A percentile compares a stretch with the other conserved stretches of the same genome.
Evolutionary conservation across 2,113 vertebrate genomes (phyloP).

Genomic region (Clarias gariepinus): DNA sequence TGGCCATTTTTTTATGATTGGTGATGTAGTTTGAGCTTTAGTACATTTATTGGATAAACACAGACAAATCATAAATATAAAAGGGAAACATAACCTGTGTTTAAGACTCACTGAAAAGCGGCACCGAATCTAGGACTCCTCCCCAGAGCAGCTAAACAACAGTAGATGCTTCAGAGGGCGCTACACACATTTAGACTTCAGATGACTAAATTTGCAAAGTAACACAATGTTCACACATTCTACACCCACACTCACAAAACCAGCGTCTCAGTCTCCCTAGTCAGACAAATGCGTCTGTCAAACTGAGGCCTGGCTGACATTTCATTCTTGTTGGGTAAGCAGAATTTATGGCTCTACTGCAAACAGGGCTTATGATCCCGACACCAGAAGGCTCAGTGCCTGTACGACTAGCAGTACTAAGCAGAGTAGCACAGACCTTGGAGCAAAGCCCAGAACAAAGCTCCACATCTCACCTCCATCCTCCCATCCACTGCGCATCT

Average conservation of each 20-base stretch:
- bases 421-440: conserved; percentile 49
- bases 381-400: conserved; percentile 51
- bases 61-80: neutral
- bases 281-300: conserved; percentile 48
- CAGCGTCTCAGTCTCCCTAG: conserved; percentile 19
- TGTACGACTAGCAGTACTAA: conserved; percentile 45
- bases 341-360: conserved; percentile 52
- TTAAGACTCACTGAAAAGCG: neutral
- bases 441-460: conserved; percentile 51
- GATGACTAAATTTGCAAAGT: neutral
- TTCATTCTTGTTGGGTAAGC: conserved; percentile 58
- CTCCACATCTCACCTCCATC: conserved; percentile 33
- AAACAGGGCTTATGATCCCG: conserved; percentile 54
- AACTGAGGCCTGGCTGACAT: conserved; percentile 50
- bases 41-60: neutral
- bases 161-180: neutral
- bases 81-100: neutral
- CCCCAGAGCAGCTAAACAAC: neutral
- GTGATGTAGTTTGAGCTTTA: neutral
- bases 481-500: conserved; percentile 6
- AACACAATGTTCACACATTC: neutral
- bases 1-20: neutral
- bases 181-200: neutral
- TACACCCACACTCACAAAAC: conserved; percentile 22
- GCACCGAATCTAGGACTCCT: neutral